Evolutionary conservation across 2,888 invertebrate species (phyloP), one percentile per base, ranked within the genome.

Genomic region (Meteorus cinctellus): DNA sequence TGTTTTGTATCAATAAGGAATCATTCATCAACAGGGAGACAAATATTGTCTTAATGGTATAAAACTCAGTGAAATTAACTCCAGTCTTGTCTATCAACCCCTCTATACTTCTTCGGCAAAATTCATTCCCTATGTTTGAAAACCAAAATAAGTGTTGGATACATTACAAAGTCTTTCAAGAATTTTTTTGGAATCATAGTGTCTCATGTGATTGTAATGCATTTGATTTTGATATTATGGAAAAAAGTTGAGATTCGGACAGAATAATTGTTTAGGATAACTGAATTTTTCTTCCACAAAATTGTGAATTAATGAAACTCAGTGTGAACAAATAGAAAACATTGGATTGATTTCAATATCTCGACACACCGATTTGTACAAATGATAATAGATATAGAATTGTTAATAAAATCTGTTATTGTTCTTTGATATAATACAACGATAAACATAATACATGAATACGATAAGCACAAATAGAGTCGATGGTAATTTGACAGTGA

Each of bases 391-490:
- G 31, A 10, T 60, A 24, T 60, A 60, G 19, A 19, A 24, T 24
- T 60, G 24, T 24, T 60, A 19, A 60, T 60, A 12, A 24, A 60
- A 60, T 16, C 29, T 16, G 62, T 62, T 29, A 62, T n/a, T 62
- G 29, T 62, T 62, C 31, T 29, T 62, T 29, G 29, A 62, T 62
- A 62, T 60, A 24, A 60, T 29, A 29, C 62, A 62, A 62, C 1
- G 19, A 55, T 24, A 24, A 60, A 60, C 24, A 60, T 27, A 24
- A 27, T 27, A 24, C 24, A 60, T n/a, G 19, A 60, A 27, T 60
- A 60, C 27, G 27, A 60, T 60, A 27, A 60, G 59, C 59, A 24
- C 24, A 29, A 24, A 60, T 24, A 29, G 16, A 24, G 24, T 3
- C 12, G 19, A 60, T 60, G 62, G n/a, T 62, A 24, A 55, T 19